Conservation (phyloP, 2,888 invertebrate species). For the Eudemis profundana region DNA sequence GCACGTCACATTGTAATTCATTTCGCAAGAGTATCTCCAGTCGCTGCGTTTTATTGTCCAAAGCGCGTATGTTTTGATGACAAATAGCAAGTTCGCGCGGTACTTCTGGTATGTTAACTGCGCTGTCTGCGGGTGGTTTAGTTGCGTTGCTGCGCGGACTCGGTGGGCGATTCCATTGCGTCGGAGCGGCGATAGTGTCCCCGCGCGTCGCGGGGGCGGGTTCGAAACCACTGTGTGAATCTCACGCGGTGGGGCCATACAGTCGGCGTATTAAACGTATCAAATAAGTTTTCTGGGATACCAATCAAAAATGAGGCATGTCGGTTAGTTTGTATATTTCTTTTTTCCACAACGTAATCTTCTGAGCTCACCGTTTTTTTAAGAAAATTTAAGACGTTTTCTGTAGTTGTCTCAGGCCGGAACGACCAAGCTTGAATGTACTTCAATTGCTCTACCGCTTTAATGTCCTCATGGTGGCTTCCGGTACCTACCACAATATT, state of each 20-base stretch:
- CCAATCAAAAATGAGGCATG: slow-evolving; percentile 5
- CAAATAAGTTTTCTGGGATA: slow-evolving; percentile 1
- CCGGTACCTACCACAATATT: slow-evolving; percentile 5
- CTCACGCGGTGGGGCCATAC: neutral
- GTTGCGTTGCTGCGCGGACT: neutral
- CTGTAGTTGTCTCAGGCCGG: neutral
- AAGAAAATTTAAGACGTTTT: neutral
- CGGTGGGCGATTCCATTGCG: neutral
- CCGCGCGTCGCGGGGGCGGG: slow-evolving; percentile 11
- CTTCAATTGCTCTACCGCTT: neutral
- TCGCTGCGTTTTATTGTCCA: slow-evolving; percentile 10
- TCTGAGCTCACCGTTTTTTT: neutral
- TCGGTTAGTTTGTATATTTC: neutral
- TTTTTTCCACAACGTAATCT: too few species aligned
- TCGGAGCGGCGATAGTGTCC: neutral
- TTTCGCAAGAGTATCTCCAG: neutral
- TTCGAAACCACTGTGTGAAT: slow-evolving; percentile 11
- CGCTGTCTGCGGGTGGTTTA: neutral
- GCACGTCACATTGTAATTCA: slow-evolving; percentile 17
- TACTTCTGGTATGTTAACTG: neutral
- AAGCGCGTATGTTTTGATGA: slow-evolving; percentile 16
- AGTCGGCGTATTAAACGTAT: neutral
- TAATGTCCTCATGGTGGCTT: neutral
- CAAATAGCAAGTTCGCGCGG: neutral
- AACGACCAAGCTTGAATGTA: slow-evolving; percentile 2